phyloP scores from a whole-genome alignment of 2,113 vertebrate genomes.

The Varanus salvator region DNA sequence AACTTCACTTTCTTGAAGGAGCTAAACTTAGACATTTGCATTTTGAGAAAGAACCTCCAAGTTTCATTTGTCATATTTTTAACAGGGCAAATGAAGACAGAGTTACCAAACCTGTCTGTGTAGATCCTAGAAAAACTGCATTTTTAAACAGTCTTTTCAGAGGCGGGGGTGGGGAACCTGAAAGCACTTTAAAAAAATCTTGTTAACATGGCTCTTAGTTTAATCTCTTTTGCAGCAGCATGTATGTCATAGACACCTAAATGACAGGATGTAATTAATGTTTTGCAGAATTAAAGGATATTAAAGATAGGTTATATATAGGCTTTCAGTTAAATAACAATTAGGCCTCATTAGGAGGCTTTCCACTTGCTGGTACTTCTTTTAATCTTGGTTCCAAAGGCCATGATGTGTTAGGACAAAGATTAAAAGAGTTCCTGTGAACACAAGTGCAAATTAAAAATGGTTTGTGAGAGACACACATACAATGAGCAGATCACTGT shows the following conservation, averaged over 20 bases:
- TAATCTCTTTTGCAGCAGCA: neutral
- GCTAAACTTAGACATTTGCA: constrained; percentile 37
- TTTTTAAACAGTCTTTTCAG: constrained; percentile 58
- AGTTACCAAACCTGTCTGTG: constrained; percentile 57
- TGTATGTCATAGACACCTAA: constrained; percentile 42
- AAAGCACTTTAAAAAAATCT: neutral
- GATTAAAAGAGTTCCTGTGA: constrained; percentile 68
- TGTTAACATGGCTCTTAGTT: constrained; percentile 49
- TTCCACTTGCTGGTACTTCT: constrained; percentile 50
- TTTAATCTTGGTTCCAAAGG: constrained; percentile 66
- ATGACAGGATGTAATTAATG: constrained; percentile 67
- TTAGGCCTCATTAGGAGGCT: constrained; percentile 70
- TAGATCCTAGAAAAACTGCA: constrained; percentile 52
- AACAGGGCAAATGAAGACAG: constrained; percentile 40
- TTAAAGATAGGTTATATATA: constrained; percentile 50
- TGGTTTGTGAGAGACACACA: neutral
- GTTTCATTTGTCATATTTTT: constrained; percentile 61
- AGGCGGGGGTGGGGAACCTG: neutral
- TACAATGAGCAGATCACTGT: constrained; percentile 59
- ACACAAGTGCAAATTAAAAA: constrained; percentile 68
- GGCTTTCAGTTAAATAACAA: constrained; percentile 68
- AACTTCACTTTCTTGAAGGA: neutral
- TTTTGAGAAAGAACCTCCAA: constrained; percentile 45
- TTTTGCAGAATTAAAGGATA: constrained; percentile 58
- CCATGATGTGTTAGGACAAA: constrained; percentile 61